Evolutionary conservation across 2,113 vertebrate species (phyloP).

Genomic region (Tautogolabrus adspersus): DNA sequence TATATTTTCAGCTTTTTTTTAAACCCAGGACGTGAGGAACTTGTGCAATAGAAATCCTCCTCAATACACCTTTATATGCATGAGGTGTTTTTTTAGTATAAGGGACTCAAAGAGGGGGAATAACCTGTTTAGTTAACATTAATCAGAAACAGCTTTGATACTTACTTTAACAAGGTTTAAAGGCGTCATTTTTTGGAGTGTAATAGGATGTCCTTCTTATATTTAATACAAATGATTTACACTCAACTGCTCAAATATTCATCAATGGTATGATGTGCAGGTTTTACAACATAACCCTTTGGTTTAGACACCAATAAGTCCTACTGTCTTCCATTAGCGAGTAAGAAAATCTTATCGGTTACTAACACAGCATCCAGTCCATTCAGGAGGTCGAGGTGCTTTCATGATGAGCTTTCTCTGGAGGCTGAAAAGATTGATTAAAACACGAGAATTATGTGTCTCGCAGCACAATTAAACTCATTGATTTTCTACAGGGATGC

Average conservation of each 20-base stretch:
- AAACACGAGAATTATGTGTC: conserved; percentile 61
- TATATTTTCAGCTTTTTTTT: no score
- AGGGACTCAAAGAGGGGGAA: neutral
- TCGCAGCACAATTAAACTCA: conserved; percentile 62
- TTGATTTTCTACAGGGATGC: conserved; percentile 51
- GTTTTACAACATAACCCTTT: conserved; percentile 27
- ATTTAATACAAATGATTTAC: conserved; percentile 21
- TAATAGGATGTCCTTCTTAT: conserved; percentile 3
- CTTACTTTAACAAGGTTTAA: neutral
- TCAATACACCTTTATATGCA: no score
- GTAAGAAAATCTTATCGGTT: conserved; percentile 26
- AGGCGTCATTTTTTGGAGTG: no score
- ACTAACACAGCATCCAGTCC: conserved; percentile 36
- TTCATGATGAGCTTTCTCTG: conserved; percentile 41
- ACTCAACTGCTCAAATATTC: neutral
- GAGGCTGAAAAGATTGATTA: conserved; percentile 58
- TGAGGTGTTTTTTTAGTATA: neutral
- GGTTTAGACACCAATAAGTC: conserved; percentile 11
- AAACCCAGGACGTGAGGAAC: neutral
- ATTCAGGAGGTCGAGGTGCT: conserved; percentile 27
- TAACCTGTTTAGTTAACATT: neutral
- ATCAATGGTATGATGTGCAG: conserved; percentile 3
- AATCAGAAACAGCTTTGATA: neutral
- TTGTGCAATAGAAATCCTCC: no score
- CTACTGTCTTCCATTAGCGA: conserved; percentile 17